Percentiles rank a stretch among this genome's conserved stretches.
Evolutionary conservation across 1,140 invertebrate genomes (phyloP).

Genomic region (Solen grandis): DNA sequence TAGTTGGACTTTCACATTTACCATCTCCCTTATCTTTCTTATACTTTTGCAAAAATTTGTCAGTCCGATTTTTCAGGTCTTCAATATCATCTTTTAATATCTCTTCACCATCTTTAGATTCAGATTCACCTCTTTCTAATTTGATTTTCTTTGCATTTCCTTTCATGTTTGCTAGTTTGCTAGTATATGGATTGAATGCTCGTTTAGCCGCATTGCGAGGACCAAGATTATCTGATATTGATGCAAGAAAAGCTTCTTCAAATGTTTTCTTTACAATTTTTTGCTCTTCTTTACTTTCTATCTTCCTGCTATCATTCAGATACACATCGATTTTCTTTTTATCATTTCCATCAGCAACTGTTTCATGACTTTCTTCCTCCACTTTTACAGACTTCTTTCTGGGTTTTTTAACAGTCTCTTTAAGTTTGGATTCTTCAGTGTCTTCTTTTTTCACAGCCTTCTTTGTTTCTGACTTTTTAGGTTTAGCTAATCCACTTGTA

Average conservation of each 20-base stretch:
- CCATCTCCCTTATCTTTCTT: conserved; percentile 31
- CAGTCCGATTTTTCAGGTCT: conserved; percentile 45
- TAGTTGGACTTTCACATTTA: too few species aligned
- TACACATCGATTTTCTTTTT: conserved; percentile 40
- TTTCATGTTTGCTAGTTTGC: not conserved
- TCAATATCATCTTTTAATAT: conserved; percentile 43
- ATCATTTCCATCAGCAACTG: not conserved
- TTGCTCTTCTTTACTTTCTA: not conserved
- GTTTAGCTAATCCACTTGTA: too few species aligned
- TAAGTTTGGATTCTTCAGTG: not conserved
- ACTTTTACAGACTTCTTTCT: not conserved
- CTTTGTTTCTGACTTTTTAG: too few species aligned
- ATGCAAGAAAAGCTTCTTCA: conserved; percentile 48
- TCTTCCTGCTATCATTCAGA: conserved; percentile 41
- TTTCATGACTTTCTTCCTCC: not conserved
- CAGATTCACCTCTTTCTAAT: not conserved
- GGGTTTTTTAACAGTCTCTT: not conserved
- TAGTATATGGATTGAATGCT: not conserved
- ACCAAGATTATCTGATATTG: conserved; percentile 36
- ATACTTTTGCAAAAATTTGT: conserved; percentile 32
- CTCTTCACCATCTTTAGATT: conserved; percentile 7
- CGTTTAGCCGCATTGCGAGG: conserved; percentile 32
- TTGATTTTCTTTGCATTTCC: conserved; percentile 2
- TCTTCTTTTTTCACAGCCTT: not conserved
- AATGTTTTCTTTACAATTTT: conserved; percentile 54